Base-by-base conservation (phyloP, 23 tunicate genomes). In the Diplosoma virens region DNA sequence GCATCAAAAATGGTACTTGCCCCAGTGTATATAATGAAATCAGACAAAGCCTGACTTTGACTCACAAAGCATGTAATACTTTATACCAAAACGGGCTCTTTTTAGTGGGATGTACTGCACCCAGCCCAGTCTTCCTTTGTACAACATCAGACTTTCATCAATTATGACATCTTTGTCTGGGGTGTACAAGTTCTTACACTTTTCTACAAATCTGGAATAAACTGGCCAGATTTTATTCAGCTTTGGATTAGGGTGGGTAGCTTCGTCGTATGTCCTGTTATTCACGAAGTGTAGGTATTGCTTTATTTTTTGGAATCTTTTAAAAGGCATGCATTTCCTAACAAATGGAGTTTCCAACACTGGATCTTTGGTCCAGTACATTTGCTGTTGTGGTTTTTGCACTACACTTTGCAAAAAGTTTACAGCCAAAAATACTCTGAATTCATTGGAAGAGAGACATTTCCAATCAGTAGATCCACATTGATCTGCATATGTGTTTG, bases 201-300 rank as follows among this genome's bases (percentile, higher is more conserved):
- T 73, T 22, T 48, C 79, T 3, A 48, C 79, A 25, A 73, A 7
- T 73, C 27, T 73, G 63, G 21, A 9, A 27, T 50, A 73, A 25
- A 73, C 22, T 21, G 79, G 79, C 61, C 79, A 73, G 25, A 73
- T 32, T 52, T 73, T 73, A 73, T 52, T 30, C 26, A 73, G 79
- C 64, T 73, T 73, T 33, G 79, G 23, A 50, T 47, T 50, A 3
- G 63, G 79, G 41, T 73, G 79, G 26, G 65, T 73, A 2, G 61
- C 35, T 52, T n/a, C 18, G 65, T 73, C 79, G 47, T 48, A 50
- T 33, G 61, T 9, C 26, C 27, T 33, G 30, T 73, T 73, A 50
- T 29, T 24, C 27, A 25, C 79, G 25, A 73, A 73, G 50, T 52
- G 79, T 25, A 73, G 32, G 27, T 73, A 73, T 32, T 73, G 79